Evolutionary conservation across 2,888 invertebrate species (phyloP).

Genomic region (Ethmia dodecea): DNA sequence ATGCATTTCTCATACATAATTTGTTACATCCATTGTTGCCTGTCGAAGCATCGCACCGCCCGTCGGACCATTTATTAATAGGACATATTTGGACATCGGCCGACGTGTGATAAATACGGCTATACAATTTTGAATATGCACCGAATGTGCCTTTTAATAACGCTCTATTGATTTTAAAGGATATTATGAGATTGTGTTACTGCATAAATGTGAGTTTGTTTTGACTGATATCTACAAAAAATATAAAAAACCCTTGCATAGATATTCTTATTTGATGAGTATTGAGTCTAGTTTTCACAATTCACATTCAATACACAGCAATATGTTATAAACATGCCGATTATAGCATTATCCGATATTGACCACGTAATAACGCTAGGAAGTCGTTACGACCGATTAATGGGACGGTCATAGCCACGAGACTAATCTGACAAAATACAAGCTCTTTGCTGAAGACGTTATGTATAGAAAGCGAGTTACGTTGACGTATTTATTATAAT

Average conservation of each 20-base stretch:
- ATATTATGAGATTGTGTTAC: slow-evolving; percentile 6
- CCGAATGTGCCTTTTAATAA: slow-evolving; percentile 19
- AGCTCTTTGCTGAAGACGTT: slow-evolving; percentile 20
- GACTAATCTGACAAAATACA: slow-evolving; percentile 28
- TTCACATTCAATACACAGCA: slow-evolving; percentile 15
- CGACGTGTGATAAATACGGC: slow-evolving; percentile 55
- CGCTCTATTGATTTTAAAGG: slow-evolving; percentile 18
- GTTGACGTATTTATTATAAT: too few species aligned
- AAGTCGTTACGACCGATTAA: slow-evolving; percentile 22
- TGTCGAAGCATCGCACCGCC: slow-evolving; percentile 24
- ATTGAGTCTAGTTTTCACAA: too few species aligned
- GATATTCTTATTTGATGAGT: too few species aligned
- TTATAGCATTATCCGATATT: slow-evolving; percentile 36
- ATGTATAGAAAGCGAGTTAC: slow-evolving; percentile 28
- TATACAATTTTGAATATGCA: slow-evolving; percentile 31
- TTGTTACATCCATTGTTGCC: slow-evolving; percentile 48
- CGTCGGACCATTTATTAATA: slow-evolving; percentile 61
- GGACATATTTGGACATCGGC: slow-evolving; percentile 64
- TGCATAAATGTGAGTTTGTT: neutral
- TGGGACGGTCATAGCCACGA: slow-evolving; percentile 7
- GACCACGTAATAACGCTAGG: slow-evolving; percentile 33
- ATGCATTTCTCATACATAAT: slow-evolving; percentile 47
- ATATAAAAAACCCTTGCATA: too few species aligned
- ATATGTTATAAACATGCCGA: slow-evolving; percentile 17
- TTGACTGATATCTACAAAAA: too few species aligned